A percentile compares a stretch with the other conserved stretches of the same genome.
phyloP scores from a whole-genome alignment of 2,797 vertebrate species.

The Gallirallus australis region DNA sequence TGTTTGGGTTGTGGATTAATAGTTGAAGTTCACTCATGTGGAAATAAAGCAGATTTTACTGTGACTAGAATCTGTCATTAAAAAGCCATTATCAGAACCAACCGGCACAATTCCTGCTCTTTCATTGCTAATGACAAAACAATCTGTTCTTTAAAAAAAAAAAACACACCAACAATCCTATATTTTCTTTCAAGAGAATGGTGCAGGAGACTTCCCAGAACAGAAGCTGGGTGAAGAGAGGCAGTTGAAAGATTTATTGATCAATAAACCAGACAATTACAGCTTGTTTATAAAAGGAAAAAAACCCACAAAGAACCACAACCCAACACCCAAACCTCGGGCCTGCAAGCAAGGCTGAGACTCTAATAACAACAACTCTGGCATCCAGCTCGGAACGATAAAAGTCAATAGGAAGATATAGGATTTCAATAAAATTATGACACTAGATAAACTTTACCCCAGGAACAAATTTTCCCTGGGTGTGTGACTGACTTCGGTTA shows the following conservation, averaged over 20 bases:
- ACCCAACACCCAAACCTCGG: slow-evolving; percentile 21
- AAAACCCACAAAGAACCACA: not conserved
- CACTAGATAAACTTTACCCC: slow-evolving; percentile 80
- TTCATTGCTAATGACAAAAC: slow-evolving; percentile 70
- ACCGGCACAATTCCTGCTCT: slow-evolving; percentile 30
- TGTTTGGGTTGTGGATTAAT: slow-evolving; percentile 38
- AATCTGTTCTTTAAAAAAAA: slow-evolving; percentile 56
- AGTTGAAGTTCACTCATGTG: slow-evolving; percentile 47
- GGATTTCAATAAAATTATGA: slow-evolving; percentile 86
- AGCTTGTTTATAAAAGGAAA: slow-evolving; percentile 75
- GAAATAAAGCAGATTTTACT: slow-evolving; percentile 63
- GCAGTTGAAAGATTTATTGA: slow-evolving; percentile 78
- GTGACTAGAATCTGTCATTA: slow-evolving; percentile 63
- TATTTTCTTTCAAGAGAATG: slow-evolving; percentile 24
- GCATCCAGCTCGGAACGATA: slow-evolving; percentile 74
- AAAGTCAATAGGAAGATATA: slow-evolving; percentile 84
- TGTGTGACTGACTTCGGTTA: slow-evolving; percentile 76
- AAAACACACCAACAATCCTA: not conserved
- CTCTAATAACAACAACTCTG: slow-evolving; percentile 73
- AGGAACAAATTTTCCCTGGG: slow-evolving; percentile 78
- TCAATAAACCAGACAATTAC: slow-evolving; percentile 78
- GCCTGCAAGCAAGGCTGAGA: slow-evolving; percentile 44
- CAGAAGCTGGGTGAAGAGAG: slow-evolving; percentile 1
- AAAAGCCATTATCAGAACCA: slow-evolving; percentile 65
- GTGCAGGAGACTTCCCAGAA: slow-evolving; percentile 32